Percentiles rank a stretch among this genome's conserved stretches.
Evolutionary conservation across 2,113 vertebrate genomes (phyloP).

Genomic region (Hippolais icterina): DNA sequence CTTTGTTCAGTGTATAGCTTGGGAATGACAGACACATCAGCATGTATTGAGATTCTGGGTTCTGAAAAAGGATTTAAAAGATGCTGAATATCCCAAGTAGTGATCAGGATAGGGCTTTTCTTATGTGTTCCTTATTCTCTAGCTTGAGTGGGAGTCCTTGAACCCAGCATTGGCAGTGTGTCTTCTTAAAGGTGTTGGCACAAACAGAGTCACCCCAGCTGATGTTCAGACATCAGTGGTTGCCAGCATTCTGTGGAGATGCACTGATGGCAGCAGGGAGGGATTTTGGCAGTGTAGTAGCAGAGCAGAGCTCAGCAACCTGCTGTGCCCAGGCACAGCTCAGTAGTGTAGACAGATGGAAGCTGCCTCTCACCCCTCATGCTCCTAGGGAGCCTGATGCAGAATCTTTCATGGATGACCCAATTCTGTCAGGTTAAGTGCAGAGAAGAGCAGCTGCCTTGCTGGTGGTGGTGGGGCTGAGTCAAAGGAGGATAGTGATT

Average conservation of each 20-base stretch:
- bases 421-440: conserved; percentile 13
- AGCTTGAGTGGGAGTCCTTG: not conserved
- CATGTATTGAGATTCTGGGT: not conserved
- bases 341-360: not conserved
- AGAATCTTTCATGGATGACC: conserved; percentile 9
- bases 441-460: conserved; percentile 2
- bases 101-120: not conserved
- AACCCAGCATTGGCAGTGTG: not conserved
- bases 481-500: not conserved
- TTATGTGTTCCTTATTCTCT: not conserved
- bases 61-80: not conserved
- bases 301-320: not conserved
- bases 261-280: not conserved
- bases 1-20: not conserved
- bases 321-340: not conserved
- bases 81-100: not conserved
- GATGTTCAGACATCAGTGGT: not conserved
- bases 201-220: not conserved
- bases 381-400: not conserved
- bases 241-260: conserved; percentile 8
- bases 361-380: conserved; percentile 24
- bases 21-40: not conserved
- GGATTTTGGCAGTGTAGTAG: not conserved
- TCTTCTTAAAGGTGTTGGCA: not conserved
- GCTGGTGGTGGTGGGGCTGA: not conserved